Evolutionary conservation across 2,797 vertebrate genomes (phyloP), one percentile per base, ranked within the genome.

Genomic region (Microtus agrestis): DNA sequence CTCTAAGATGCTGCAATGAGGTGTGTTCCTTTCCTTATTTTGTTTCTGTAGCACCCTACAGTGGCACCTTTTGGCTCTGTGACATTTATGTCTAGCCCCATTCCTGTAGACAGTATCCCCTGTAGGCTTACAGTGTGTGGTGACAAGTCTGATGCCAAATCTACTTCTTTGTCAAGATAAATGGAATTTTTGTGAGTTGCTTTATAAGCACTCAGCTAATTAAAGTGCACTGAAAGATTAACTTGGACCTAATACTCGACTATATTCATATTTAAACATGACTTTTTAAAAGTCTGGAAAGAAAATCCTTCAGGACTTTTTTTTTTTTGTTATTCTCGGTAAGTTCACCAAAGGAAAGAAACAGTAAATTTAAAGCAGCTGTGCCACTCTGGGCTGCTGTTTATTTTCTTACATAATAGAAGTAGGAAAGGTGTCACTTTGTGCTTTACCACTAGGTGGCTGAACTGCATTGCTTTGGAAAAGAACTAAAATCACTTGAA

Each of bases 371-470:
- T 92, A 91, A 95, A 56, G 25, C 76, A 78, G 17, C 21, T 87
- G 7, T 71, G 76, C 40, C 89, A 13, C n/a, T 92, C 65, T 67
- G 69, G 71, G 73, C 29, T 95, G 1, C 37, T 73, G 37, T 37
- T 77, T 89, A 48, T 31, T 96, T 87, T 71, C 69, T 87, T 87
- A 19, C 51, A 23, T 69, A 82, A 73, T 73, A 73, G 95, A 87
- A 77, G 77, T 29, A 92, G 61, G 69, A 59, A 90, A 81, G 63
- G 80, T 54, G 91, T 61, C 69, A 37, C 88, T 87, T 91, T 94
- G 61, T 67, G 14, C 31, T 73, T 96, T 91, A 67, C 91, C 89
- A 96, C 78, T 92, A 97, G 92, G 65, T 94, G 91, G 95, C 95
- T 96, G 86, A 97, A 85, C 74, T 92, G 48, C 92, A 89, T 81